These are phyloP conservation scores for Ceratina australensis DNA, from an alignment of 1,140 invertebrate genomes.

Conservation along the genomic window DNA sequence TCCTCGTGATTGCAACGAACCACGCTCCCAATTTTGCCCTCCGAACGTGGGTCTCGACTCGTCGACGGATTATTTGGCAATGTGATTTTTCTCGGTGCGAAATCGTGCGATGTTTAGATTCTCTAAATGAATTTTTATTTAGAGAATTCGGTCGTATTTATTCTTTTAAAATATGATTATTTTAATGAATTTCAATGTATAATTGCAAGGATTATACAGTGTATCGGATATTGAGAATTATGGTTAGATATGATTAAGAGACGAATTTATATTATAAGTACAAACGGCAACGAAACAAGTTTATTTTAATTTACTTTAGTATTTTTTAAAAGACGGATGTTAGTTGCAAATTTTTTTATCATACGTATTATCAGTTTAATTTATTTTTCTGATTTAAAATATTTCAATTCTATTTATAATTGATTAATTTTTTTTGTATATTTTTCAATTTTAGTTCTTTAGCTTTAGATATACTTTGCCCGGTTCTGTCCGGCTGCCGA, in stretches of 20 bases:
- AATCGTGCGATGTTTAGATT: neutral
- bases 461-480: neutral
- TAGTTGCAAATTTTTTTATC: neutral
- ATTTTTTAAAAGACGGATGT: neutral
- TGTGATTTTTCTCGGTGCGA: neutral
- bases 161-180: too few relatives aligned
- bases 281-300: too few relatives aligned
- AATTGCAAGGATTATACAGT: too few relatives aligned
- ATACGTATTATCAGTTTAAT: too few relatives aligned
- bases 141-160: too few relatives aligned
- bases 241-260: too few relatives aligned
- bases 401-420: too few relatives aligned
- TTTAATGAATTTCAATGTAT: too few relatives aligned
- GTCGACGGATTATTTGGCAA: neutral
- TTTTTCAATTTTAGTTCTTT: neutral
- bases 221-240: too few relatives aligned
- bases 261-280: too few relatives aligned
- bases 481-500: slow-evolving; percentile 51
- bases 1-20: slow-evolving; percentile 1
- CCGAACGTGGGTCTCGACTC: neutral
- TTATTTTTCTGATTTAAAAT: too few relatives aligned
- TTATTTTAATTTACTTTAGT: too few relatives aligned
- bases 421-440: neutral
- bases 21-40: neutral
- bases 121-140: neutral